Evolutionary conservation across 2,797 vertebrate genomes (phyloP).

Genomic region (Ptychadena robeensis): DNA sequence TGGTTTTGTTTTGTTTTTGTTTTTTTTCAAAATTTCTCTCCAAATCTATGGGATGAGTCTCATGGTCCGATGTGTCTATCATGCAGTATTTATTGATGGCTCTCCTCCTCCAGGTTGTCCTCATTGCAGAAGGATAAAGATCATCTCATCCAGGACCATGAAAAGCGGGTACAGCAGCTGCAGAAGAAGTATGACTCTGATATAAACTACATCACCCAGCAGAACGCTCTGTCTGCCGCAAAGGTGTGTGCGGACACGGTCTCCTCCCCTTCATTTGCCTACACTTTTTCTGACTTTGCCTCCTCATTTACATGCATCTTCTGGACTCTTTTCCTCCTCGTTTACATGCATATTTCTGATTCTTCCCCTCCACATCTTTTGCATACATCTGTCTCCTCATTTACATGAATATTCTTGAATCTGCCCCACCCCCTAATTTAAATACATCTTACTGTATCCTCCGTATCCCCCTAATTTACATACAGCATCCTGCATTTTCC

Average conservation of each 20-base stretch:
- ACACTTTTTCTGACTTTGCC: background rate
- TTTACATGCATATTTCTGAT: too few species aligned
- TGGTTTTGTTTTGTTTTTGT: too few species aligned
- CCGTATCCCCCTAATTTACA: too few species aligned
- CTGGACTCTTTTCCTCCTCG: background rate
- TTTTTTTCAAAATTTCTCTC: too few species aligned
- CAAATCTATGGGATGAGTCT: too few species aligned
- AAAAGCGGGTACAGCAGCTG: constrained; percentile 77
- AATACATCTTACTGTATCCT: too few species aligned
- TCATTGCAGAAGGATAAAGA: constrained; percentile 83
- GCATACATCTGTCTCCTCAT: too few species aligned
- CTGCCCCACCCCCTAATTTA: too few species aligned
- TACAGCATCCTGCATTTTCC: too few species aligned
- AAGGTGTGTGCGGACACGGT: constrained; percentile 75
- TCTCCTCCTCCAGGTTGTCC: constrained; percentile 71
- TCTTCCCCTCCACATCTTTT: too few species aligned
- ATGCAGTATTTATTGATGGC: background rate
- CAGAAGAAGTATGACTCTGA: constrained; percentile 81
- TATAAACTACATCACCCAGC: constrained; percentile 81
- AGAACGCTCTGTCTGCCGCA: constrained; percentile 81
- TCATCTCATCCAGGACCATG: constrained; percentile 73
- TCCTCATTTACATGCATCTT: constrained; percentile 11
- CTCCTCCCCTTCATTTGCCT: background rate
- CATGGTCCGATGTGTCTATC: too few species aligned
- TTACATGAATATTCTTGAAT: too few species aligned